phyloP scores from a whole-genome alignment of 2,797 vertebrate genomes.

The Paedocypris micromegethes region DNA sequence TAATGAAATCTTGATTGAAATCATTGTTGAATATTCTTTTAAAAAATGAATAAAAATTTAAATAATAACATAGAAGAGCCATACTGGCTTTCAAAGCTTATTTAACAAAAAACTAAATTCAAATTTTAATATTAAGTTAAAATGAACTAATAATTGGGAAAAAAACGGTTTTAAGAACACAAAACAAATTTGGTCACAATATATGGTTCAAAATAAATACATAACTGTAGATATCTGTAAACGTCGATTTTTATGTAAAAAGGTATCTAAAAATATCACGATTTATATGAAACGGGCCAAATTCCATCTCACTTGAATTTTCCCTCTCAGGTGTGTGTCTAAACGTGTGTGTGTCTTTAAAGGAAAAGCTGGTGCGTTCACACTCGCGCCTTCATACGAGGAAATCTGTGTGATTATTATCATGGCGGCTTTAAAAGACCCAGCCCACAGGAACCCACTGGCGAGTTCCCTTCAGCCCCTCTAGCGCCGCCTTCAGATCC shows the following conservation, averaged over 20 bases:
- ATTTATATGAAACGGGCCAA: background rate
- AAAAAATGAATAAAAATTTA: too few species aligned
- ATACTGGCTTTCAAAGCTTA: too few species aligned
- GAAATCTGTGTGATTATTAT: background rate
- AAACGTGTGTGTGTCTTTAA: constrained; percentile 1
- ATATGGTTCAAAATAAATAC: too few species aligned
- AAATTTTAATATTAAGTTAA: too few species aligned
- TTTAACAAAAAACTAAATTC: too few species aligned
- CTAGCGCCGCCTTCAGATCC: constrained; percentile 77
- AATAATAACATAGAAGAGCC: too few species aligned
- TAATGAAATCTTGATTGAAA: too few species aligned
- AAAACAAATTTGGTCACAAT: too few species aligned
- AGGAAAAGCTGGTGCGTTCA: constrained; percentile 3
- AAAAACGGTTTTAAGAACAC: too few species aligned
- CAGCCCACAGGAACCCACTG: constrained; percentile 96
- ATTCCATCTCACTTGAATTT: background rate
- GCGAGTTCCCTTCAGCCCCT: constrained; percentile 76
- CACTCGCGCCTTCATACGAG: constrained; percentile 12
- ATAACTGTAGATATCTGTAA: too few species aligned
- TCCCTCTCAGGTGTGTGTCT: constrained; percentile 1
- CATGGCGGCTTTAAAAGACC: constrained; percentile 76
- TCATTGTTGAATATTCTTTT: too few species aligned
- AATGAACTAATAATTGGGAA: too few species aligned
- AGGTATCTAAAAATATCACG: background rate
- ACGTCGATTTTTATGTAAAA: background rate